Evolutionary conservation across 2,113 vertebrate species (phyloP).

Genomic region (Merops nubicus): DNA sequence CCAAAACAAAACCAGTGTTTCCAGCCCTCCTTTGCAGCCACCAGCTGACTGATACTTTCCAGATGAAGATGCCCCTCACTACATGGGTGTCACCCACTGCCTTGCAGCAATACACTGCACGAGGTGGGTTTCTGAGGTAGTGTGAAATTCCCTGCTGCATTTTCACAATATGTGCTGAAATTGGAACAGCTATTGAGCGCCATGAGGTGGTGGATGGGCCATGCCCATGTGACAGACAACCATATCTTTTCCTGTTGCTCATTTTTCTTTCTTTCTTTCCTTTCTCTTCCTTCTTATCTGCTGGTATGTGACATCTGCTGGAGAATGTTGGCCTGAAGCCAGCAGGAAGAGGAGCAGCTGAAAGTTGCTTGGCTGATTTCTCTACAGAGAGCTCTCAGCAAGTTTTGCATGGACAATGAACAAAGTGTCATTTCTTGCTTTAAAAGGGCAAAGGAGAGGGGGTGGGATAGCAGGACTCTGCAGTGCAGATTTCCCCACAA

Average conservation of each 20-base stretch:
- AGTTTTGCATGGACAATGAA: conserved; percentile 28
- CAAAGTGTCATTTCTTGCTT: conserved; percentile 49
- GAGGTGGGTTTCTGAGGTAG: accelerated
- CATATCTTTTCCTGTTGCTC: neutral
- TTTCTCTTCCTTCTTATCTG: conserved; percentile 44
- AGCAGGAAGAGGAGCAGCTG: conserved; percentile 62
- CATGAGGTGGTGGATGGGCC: neutral
- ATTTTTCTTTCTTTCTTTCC: neutral
- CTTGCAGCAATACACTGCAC: neutral
- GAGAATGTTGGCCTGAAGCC: conserved; percentile 61
- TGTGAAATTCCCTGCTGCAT: neutral
- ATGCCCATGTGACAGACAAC: neutral
- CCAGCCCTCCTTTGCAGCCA: neutral
- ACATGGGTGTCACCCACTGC: neutral
- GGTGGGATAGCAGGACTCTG: neutral
- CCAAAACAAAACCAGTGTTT: neutral
- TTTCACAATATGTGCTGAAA: neutral
- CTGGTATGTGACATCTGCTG: conserved; percentile 71
- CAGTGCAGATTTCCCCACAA: neutral
- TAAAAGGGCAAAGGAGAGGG: neutral
- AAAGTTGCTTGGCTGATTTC: conserved; percentile 56
- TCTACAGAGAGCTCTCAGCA: neutral
- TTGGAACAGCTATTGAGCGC: neutral
- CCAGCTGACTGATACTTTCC: neutral
- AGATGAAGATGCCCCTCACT: neutral